Evolutionary conservation across 37 sponge, comb jelly and placozoan species (phyloP), one percentile per base, ranked within the genome.

Genomic region (Beroe forskalii): DNA sequence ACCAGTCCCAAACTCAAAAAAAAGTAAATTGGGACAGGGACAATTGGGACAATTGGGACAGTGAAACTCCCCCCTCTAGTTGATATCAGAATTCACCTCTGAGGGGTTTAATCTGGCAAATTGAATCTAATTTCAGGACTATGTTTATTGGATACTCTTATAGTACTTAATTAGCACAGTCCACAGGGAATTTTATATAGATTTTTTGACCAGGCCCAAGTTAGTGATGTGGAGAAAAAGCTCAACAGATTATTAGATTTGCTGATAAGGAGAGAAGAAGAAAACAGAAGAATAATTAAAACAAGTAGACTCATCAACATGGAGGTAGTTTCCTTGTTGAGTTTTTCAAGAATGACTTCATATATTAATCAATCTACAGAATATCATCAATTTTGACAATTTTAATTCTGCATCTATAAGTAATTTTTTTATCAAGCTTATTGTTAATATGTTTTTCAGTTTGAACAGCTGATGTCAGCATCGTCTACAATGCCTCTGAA

Each of bases 261-360:
- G 35, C n/a, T 80, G 25, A 6, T 23, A 1, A 9, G 40, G 30
- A 41, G 86, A 25, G 86, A 80, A 37, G 86, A 40, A 25, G 38
- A 80, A 48, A 80, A 35, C 42, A 80, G 55, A 80, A 32, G 27
- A 24, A 44, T 44, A 9, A 39, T 80, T 20, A 28, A 80, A 25
- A 80, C 86, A 23, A 80, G 55, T 25, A 35, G 86, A 24, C 55
- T 44, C 2, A 42, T 80, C 2, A 80, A 80, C 22, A 38, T 44
- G 30, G 86, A 80, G 86, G 86, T 80, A 8, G 28, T 63, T n/a
- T n/a, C n/a, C n/a, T n/a, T n/a, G n/a, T n/a, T n/a, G n/a, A n/a
- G n/a, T n/a, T 6, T 38, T 72, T 72, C 20, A 38, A 28, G 8
- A 14, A 32, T 48, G 55, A 48, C 12, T 48, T 48, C 6, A 48